phyloP scores from a whole-genome alignment of 1,140 invertebrate species.

The Bombus ignitus region DNA sequence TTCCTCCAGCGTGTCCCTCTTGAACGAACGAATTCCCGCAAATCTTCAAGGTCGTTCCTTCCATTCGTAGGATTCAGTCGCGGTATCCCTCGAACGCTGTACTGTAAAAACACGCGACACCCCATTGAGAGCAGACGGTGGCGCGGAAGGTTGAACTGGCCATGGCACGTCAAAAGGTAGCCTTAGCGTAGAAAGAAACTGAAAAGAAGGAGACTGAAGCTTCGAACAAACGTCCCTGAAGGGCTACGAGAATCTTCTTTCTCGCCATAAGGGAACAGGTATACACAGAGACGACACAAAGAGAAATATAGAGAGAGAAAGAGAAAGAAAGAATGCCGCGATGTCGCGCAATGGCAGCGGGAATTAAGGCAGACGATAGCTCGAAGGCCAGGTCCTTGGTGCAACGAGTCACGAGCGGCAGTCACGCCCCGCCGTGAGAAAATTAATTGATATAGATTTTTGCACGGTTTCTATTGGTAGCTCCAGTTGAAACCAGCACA shows the following conservation, averaged over 20 bases:
- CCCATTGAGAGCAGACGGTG: slow-evolving; percentile 1
- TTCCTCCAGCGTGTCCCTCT: not conserved
- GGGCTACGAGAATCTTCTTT: slow-evolving; percentile 15
- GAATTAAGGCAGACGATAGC: slow-evolving; percentile 57
- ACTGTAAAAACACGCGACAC: slow-evolving; percentile 14
- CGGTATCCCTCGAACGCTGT: not conserved
- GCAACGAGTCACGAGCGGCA: slow-evolving; percentile 57
- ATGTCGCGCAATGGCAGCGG: slow-evolving; percentile 20
- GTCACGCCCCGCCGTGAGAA: slow-evolving; percentile 67
- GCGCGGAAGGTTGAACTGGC: slow-evolving; percentile 5
- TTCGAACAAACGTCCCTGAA: slow-evolving; percentile 6
- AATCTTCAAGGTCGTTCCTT: slow-evolving; percentile 8
- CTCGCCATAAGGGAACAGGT: slow-evolving; percentile 1
- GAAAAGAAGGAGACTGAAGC: slow-evolving; percentile 2
- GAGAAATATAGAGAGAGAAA: not conserved
- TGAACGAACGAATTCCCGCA: slow-evolving; percentile 7
- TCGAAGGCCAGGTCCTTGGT: slow-evolving; percentile 60
- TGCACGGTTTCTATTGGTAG: not conserved
- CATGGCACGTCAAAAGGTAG: slow-evolving; percentile 17
- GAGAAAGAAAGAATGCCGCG: not conserved
- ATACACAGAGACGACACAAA: not conserved
- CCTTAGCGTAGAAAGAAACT: not conserved
- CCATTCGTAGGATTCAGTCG: not conserved
- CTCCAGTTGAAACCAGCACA: not conserved
- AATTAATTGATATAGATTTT: slow-evolving; percentile 71